Percentiles rank a stretch among this genome's conserved stretches.
phyloP scores from a whole-genome alignment of 2,888 invertebrate species.

The Halictus quadricinctus region DNA sequence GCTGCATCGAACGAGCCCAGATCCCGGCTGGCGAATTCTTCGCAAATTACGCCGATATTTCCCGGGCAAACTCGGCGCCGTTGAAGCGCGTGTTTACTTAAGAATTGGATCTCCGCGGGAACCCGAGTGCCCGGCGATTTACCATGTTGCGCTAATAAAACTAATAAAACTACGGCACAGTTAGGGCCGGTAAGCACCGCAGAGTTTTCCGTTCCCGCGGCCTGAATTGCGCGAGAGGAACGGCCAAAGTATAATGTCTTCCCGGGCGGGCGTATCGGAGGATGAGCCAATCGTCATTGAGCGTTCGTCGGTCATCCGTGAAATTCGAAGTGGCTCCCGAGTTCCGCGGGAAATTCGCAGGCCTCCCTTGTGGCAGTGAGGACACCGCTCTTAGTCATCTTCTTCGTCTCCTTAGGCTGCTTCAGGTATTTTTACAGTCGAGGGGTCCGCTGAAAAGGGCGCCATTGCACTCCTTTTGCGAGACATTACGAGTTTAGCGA shows the following conservation, averaged over 20 bases:
- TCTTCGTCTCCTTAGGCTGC: background rate
- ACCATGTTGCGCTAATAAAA: slow-evolving; percentile 36
- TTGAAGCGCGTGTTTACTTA: background rate
- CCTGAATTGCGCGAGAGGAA: slow-evolving; percentile 21
- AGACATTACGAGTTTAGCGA: too few relatives aligned
- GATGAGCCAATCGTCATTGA: slow-evolving; percentile 59
- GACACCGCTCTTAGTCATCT: background rate
- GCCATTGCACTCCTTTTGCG: too few relatives aligned
- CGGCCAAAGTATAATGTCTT: slow-evolving; percentile 24
- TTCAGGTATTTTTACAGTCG: background rate
- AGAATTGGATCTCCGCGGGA: slow-evolving; percentile 14
- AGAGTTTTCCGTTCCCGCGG: slow-evolving; percentile 22
- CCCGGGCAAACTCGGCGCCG: background rate
- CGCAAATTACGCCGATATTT: background rate
- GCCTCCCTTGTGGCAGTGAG: background rate
- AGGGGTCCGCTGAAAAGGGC: too few relatives aligned
- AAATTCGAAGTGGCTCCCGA: slow-evolving; percentile 66
- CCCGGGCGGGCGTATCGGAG: slow-evolving; percentile 10
- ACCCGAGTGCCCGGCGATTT: background rate
- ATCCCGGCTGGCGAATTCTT: background rate
- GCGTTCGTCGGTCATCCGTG: slow-evolving; percentile 64
- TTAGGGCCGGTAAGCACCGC: slow-evolving; percentile 14
- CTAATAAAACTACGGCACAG: slow-evolving; percentile 37
- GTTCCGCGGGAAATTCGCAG: slow-evolving; percentile 54
- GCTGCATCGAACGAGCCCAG: background rate